phyloP scores from a whole-genome alignment of 2,888 invertebrate genomes.

The Volucella inflata region DNA sequence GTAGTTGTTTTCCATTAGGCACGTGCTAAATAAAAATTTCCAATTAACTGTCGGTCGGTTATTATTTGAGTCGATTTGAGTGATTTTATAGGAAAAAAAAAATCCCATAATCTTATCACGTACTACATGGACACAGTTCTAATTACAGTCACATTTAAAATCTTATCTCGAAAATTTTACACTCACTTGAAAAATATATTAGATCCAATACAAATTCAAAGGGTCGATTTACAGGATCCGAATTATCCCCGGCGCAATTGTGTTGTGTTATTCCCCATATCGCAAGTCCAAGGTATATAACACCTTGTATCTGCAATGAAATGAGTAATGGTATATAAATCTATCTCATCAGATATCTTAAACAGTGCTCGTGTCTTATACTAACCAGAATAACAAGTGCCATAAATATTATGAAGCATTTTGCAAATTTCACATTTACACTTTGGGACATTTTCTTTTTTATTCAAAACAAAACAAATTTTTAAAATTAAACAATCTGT shows the following conservation, averaged over 20 bases:
- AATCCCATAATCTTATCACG: constrained; percentile 45
- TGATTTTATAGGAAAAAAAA: constrained; percentile 31
- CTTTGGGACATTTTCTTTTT: constrained; percentile 78
- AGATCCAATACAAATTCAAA: constrained; percentile 80
- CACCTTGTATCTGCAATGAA: constrained; percentile 80
- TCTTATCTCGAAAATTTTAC: constrained; percentile 35
- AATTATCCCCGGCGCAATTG: constrained; percentile 77
- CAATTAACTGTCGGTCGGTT: neutral
- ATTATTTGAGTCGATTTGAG: constrained; percentile 1
- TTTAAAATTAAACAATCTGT: constrained; percentile 5
- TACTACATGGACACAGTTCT: neutral
- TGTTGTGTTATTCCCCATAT: constrained; percentile 80
- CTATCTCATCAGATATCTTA: neutral
- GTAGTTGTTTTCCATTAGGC: neutral
- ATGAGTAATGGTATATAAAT: constrained; percentile 2
- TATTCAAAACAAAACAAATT: neutral
- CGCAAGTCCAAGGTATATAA: constrained; percentile 79
- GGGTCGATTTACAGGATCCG: constrained; percentile 77
- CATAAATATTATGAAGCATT: constrained; percentile 82
- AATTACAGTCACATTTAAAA: constrained; percentile 23
- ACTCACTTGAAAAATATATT: constrained; percentile 80
- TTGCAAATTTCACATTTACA: constrained; percentile 80
- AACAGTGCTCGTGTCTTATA: constrained; percentile 34
- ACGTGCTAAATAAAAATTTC: constrained; percentile 8
- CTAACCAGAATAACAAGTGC: constrained; percentile 81